Base-by-base conservation (phyloP, 2,888 invertebrate genomes). In the Mythimna loreyi region DNA sequence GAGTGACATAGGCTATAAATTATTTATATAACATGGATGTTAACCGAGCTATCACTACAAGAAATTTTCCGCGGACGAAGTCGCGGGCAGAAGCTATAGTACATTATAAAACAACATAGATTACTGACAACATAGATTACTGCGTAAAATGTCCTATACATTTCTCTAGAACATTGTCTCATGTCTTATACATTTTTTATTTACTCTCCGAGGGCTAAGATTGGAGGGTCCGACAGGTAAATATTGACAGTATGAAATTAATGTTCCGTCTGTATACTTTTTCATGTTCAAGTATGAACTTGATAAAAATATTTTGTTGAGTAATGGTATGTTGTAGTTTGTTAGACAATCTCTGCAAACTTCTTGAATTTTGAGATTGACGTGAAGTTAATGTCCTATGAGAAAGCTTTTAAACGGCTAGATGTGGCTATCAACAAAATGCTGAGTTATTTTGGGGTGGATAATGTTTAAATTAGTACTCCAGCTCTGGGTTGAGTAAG, bases 191-290 rank as follows among this genome's bases (percentile, higher is more conserved):
- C 6, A 59, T 57, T 67, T 43, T 9, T 62, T 58, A 55, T 76
- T 72, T 64, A 64, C 64, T 19, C 19, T 58, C 59, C 19, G 28
- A 52, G 47, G 19, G 58, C 64, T 28, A 40, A 64, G 67, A 74
- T 74, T 66, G 36, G 56, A 68, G 57, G 55, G 56, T 50, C 62
- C 43, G 19, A 16, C 63, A 61, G n/a, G 28, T 78, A 78, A 80
- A 82, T 78, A 78, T 72, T 80, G 63, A 61, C 75, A 50, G 53
- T 30, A 43, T 23, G 49, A 78, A 81, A 77, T 73, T 67, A 75
- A 64, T 58, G 57, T 64, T 63, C n/a, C 28, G 13, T 75, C 66
- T 60, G 33, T 19, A 25, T 47, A 47, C 16, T 50, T 56, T 53
- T 64, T n/a, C 23, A 49, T n/a, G n/a, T 28, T 3, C 5, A 16